phyloP scores from a whole-genome alignment of 64 coral and sea anemone genomes.

The Pachyseris speciosa region DNA sequence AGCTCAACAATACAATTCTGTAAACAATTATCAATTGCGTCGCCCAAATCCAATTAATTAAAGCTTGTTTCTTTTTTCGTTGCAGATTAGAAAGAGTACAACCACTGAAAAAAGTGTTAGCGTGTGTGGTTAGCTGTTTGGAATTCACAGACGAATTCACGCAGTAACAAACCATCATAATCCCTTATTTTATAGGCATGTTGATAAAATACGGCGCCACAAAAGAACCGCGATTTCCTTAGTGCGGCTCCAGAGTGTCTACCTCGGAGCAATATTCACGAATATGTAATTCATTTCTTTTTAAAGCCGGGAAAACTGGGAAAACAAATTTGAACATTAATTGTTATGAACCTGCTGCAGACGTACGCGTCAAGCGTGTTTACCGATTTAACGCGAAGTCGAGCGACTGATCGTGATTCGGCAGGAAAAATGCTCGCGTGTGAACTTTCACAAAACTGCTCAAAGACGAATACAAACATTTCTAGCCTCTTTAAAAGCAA shows the following conservation, averaged over 20 bases:
- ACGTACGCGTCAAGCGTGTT: too few species aligned
- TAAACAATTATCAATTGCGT: not conserved
- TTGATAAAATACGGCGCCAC: not conserved
- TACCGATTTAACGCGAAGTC: too few species aligned
- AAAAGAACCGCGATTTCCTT: not conserved
- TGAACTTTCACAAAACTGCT: too few species aligned
- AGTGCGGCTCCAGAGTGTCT: not conserved
- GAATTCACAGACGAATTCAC: not conserved
- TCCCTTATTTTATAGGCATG: not conserved
- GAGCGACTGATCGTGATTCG: too few species aligned
- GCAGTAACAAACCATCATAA: not conserved
- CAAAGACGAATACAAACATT: too few species aligned
- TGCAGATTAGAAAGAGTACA: not conserved
- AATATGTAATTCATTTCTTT: too few species aligned
- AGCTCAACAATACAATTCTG: not conserved
- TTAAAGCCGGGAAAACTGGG: too few species aligned
- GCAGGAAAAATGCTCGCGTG: too few species aligned
- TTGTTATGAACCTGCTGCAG: too few species aligned
- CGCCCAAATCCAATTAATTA: slow-evolving; percentile 4
- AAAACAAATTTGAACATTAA: too few species aligned
- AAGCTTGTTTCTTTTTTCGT: too few species aligned
- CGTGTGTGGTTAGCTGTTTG: not conserved
- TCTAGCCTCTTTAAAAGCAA: too few species aligned
- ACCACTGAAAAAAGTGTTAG: not conserved
- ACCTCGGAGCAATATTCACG: not conserved